Base-by-base conservation (phyloP, 2,888 invertebrate species). In the Hybos culiciformis region DNA sequence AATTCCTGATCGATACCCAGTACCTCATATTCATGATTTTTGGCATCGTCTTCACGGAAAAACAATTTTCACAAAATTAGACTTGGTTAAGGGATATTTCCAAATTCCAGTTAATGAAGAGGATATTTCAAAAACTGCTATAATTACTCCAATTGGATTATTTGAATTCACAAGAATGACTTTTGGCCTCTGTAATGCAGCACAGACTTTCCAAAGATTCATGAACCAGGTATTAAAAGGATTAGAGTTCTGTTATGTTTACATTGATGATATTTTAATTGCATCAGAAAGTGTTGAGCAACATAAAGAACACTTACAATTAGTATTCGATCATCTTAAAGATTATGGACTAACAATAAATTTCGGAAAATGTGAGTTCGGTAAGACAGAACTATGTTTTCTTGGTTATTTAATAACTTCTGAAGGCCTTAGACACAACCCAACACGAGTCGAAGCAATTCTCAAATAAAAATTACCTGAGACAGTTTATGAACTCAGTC, bases 141-240 rank as follows among this genome's bases (percentile, higher is more conserved):
- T 61, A 5, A 56, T 45, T 2, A 61, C 60, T 2, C 58, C 60
- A 1, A 59, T 60, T 42, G 59, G 59, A 5, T 39, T 60, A 17
- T n/a, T n/a, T n/a, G n/a, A n/a, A n/a, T n/a, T n/a, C n/a, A n/a
- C n/a, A n/a, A n/a, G n/a, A n/a, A n/a, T n/a, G n/a, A n/a, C n/a
- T n/a, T n/a, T n/a, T n/a, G n/a, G n/a, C n/a, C n/a, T n/a, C n/a
- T n/a, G n/a, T n/a, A n/a, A n/a, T n/a, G n/a, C n/a, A n/a, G n/a
- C n/a, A n/a, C n/a, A n/a, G n/a, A n/a, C n/a, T n/a, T n/a, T n/a
- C n/a, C n/a, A n/a, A n/a, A n/a, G n/a, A n/a, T n/a, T n/a, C n/a
- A n/a, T n/a, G n/a, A n/a, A n/a, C n/a, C n/a, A n/a, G n/a, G n/a
- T n/a, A n/a, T n/a, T n/a, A n/a, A n/a, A n/a, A n/a, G n/a, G n/a